Conservation (phyloP, 2,797 vertebrate genomes). For the Tenualosa ilisha region DNA sequence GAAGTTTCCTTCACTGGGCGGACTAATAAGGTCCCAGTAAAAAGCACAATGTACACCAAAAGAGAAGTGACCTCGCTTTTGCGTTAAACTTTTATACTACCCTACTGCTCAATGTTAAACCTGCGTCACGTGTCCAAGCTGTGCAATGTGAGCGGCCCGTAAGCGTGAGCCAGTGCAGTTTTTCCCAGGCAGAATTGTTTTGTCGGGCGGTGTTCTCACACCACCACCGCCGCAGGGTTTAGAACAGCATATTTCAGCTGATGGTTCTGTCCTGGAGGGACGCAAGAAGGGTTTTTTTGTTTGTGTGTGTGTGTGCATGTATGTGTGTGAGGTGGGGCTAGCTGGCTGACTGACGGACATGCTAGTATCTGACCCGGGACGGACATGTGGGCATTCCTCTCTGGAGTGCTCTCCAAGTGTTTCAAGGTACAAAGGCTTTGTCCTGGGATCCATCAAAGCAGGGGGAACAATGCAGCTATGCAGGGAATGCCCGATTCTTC, state of each 20-base stretch:
- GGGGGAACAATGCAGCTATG: slow-evolving; percentile 64
- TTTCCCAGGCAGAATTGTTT: slow-evolving; percentile 32
- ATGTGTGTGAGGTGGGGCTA: slow-evolving; percentile 43
- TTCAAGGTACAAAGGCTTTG: slow-evolving; percentile 72
- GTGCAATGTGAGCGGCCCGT: slow-evolving; percentile 58
- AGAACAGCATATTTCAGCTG: neutral
- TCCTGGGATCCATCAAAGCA: slow-evolving; percentile 74
- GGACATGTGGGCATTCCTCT: slow-evolving; percentile 68
- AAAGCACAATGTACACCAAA: slow-evolving; percentile 67
- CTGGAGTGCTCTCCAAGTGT: slow-evolving; percentile 70
- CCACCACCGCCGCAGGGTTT: slow-evolving; percentile 31
- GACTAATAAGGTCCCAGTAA: slow-evolving; percentile 73
- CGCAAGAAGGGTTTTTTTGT: neutral
- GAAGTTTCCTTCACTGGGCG: slow-evolving; percentile 65
- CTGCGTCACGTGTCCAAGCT: slow-evolving; percentile 61
- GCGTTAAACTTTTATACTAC: slow-evolving; percentile 68
- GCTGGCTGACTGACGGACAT: slow-evolving; percentile 77
- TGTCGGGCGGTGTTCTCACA: neutral
- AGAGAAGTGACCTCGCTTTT: slow-evolving; percentile 65
- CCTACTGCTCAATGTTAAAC: slow-evolving; percentile 51
- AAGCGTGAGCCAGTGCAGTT: slow-evolving; percentile 43
- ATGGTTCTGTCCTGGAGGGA: neutral
- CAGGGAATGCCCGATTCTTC: slow-evolving; percentile 65
- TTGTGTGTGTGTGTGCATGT: neutral
- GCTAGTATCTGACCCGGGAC: slow-evolving; percentile 48